Conservation (phyloP, 2,797 vertebrate species). For the Chlorospingus flavigularis region DNA sequence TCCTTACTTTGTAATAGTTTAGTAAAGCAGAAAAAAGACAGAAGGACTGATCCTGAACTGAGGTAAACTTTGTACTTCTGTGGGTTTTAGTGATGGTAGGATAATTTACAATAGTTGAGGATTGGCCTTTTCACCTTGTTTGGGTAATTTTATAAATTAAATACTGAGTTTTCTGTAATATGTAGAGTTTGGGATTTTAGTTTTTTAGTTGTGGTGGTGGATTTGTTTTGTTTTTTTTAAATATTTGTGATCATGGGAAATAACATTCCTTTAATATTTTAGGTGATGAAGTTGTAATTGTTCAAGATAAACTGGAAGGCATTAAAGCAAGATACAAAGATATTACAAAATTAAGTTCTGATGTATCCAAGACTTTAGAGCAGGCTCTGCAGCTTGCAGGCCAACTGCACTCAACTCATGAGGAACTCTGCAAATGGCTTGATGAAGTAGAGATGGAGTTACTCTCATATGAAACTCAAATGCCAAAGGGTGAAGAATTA, state of each 20-base stretch:
- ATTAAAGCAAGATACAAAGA: slow-evolving; percentile 94
- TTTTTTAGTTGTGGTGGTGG: not conserved
- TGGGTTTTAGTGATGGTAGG: not conserved
- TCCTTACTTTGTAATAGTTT: not conserved
- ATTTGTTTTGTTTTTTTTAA: not conserved
- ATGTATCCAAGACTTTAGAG: slow-evolving; percentile 86
- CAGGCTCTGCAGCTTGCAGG: slow-evolving; percentile 84
- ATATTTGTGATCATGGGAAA: not conserved
- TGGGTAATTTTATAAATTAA: not conserved
- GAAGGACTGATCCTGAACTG: not conserved
- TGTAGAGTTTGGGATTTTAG: not conserved
- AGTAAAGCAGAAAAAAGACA: not conserved
- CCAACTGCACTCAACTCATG: slow-evolving; percentile 81
- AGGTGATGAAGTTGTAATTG: slow-evolving; percentile 96
- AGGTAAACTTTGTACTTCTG: not conserved
- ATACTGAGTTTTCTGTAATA: not conserved
- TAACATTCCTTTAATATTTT: slow-evolving; percentile 60
- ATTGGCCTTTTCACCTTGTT: not conserved
- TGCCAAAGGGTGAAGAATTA: slow-evolving; percentile 81
- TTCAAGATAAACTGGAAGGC: slow-evolving; percentile 96
- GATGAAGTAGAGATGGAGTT: slow-evolving; percentile 84
- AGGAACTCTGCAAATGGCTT: slow-evolving; percentile 86
- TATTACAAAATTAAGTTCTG: slow-evolving; percentile 85
- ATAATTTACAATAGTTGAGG: not conserved
- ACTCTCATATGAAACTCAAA: slow-evolving; percentile 77